Conservation (phyloP, 2,113 vertebrate genomes). For the Pteropus alecto region DNA sequence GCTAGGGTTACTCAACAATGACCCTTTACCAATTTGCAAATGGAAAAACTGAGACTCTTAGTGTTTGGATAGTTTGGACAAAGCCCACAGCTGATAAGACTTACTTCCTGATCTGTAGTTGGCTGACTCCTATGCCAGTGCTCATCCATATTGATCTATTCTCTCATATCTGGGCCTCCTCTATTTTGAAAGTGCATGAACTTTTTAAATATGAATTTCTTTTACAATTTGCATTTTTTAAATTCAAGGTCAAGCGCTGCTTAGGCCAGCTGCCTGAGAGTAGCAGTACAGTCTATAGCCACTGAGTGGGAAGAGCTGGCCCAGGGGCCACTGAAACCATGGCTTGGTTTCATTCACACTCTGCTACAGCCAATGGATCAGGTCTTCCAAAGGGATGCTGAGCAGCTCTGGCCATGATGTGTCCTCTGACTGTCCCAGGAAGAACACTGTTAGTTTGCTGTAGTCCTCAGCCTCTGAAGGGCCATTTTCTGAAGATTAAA, state of each 20-base stretch:
- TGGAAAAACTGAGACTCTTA: neutral
- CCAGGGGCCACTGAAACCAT: neutral
- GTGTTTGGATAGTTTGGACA: neutral
- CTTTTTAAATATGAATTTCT: neutral
- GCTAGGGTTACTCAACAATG: neutral
- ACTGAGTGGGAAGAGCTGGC: neutral
- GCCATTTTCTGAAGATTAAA: neutral
- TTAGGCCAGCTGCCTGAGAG: neutral
- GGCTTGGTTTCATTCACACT: neutral
- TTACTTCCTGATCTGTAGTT: neutral
- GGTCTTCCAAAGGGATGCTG: neutral
- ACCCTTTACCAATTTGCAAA: neutral
- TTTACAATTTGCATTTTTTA: neutral
- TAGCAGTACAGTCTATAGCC: neutral
- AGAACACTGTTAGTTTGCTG: neutral
- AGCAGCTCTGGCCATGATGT: neutral
- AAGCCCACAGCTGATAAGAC: neutral
- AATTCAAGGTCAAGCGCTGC: neutral
- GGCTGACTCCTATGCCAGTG: rapidly evolving
- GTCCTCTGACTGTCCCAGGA: neutral
- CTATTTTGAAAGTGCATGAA: neutral
- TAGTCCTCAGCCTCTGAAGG: neutral
- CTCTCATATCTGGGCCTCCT: neutral
- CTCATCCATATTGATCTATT: neutral
- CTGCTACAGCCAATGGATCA: neutral